Percentiles rank a stretch among this genome's conserved stretches.
Evolutionary conservation across 2,113 vertebrate genomes (phyloP).

Genomic region (Labeo catla): DNA sequence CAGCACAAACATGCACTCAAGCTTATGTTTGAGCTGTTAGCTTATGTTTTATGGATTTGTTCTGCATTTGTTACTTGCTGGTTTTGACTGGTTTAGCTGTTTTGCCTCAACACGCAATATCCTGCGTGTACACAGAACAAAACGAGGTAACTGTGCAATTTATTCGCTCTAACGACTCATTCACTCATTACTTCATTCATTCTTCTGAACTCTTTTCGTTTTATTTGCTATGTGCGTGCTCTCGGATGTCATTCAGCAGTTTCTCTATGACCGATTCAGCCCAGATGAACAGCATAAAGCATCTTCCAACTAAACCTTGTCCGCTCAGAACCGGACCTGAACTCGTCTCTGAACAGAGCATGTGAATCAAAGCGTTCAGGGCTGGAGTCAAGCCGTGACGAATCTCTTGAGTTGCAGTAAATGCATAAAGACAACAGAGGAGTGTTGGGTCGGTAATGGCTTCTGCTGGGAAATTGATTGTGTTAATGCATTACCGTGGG

Average conservation of each 20-base stretch:
- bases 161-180: background rate
- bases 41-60: conserved; percentile 11
- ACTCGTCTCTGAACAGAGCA: background rate
- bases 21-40: background rate
- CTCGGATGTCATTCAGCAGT: background rate
- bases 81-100: background rate
- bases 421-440: conserved; percentile 40
- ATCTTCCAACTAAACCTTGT: background rate
- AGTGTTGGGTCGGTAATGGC: conserved; percentile 34
- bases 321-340: conserved; percentile 3
- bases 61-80: background rate
- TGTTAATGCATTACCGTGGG: conserved; percentile 40
- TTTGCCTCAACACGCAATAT: background rate
- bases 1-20: background rate
- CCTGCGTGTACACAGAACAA: background rate
- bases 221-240: background rate
- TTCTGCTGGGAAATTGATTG: conserved; percentile 47
- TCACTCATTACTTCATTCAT: conserved; percentile 55
- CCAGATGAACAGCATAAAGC: background rate
- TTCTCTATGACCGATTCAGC: background rate
- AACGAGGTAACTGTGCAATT: background rate
- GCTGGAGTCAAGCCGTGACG: background rate
- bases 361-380: background rate
- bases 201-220: conserved; percentile 56
- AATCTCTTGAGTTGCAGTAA: conserved; percentile 40